phyloP scores from a whole-genome alignment of 2,888 invertebrate species.

The Agrenia bidenticulata region DNA sequence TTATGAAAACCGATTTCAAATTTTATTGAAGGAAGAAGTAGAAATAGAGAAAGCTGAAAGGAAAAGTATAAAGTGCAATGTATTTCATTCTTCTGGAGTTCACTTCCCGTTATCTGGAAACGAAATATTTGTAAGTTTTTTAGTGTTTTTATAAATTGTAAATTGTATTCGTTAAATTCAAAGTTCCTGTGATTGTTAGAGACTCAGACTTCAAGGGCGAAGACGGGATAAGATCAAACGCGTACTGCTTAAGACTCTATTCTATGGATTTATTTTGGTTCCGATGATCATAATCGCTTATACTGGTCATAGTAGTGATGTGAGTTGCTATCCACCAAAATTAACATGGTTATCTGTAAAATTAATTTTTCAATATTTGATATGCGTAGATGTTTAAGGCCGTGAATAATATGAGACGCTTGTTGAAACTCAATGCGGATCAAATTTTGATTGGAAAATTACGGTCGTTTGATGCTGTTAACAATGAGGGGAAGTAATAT shows the following conservation, averaged over 20 bases:
- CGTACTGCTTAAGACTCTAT: not conserved
- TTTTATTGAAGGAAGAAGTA: slow-evolving; percentile 9
- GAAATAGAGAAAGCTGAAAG: not conserved
- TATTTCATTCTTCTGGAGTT: slow-evolving; percentile 23
- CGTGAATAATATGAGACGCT: not conserved
- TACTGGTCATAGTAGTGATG: slow-evolving; percentile 21
- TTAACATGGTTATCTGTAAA: no score
- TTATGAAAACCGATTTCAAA: slow-evolving; percentile 27
- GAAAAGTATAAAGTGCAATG: not conserved
- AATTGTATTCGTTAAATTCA: not conserved
- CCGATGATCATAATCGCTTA: slow-evolving; percentile 31
- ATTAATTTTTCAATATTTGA: no score
- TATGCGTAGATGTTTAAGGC: no score
- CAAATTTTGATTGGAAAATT: no score
- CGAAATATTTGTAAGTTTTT: slow-evolving; percentile 24
- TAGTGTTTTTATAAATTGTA: not conserved
- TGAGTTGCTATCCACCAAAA: not conserved
- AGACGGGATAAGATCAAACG: slow-evolving; percentile 12
- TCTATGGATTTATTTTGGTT: slow-evolving; percentile 13
- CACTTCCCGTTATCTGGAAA: slow-evolving; percentile 29
- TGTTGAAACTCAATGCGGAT: not conserved
- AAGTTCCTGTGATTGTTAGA: not conserved
- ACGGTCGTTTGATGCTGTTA: no score
- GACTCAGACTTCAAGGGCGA: slow-evolving; percentile 33
- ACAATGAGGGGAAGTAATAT: no score